A percentile compares a stretch with the other conserved stretches of the same genome.
Evolutionary conservation across 2,888 invertebrate species (phyloP).

Genomic region (Tridacna crocea): DNA sequence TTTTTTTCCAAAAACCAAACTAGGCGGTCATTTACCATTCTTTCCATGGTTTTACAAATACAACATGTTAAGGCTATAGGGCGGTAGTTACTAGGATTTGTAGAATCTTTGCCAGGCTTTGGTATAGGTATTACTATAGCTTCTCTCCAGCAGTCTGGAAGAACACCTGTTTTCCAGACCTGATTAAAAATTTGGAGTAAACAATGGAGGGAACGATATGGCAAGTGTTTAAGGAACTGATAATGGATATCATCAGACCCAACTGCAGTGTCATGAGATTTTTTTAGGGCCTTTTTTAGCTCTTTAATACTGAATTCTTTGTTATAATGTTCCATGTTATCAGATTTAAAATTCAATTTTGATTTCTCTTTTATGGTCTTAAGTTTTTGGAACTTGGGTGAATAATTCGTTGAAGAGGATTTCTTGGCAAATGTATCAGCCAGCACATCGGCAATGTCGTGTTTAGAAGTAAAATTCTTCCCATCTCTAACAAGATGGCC

Average conservation of each 20-base stretch:
- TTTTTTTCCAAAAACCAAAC: constrained; percentile 63
- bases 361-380: not conserved
- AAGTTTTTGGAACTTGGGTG: not conserved
- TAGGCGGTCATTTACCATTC: constrained; percentile 66
- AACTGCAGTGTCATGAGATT: constrained; percentile 23
- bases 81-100: constrained; percentile 60
- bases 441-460: not conserved
- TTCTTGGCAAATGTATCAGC: not conserved
- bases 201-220: not conserved
- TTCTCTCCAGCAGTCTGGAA: constrained; percentile 48
- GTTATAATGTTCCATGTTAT: not conserved
- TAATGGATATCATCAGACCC: constrained; percentile 44
- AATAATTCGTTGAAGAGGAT: not conserved
- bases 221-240: constrained; percentile 22
- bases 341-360: constrained; percentile 20
- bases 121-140: constrained; percentile 58
- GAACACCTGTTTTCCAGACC: constrained; percentile 41
- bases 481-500: not conserved
- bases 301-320: not conserved
- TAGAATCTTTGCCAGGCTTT: constrained; percentile 55
- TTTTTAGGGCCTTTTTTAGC: not conserved
- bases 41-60: constrained; percentile 69
- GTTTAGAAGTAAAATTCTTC: not conserved
- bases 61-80: constrained; percentile 72
- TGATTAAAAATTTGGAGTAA: constrained; percentile 44